Evolutionary conservation across 2,888 invertebrate species (phyloP), one percentile per base, ranked within the genome.

Genomic region (Heliconius charithonia): DNA sequence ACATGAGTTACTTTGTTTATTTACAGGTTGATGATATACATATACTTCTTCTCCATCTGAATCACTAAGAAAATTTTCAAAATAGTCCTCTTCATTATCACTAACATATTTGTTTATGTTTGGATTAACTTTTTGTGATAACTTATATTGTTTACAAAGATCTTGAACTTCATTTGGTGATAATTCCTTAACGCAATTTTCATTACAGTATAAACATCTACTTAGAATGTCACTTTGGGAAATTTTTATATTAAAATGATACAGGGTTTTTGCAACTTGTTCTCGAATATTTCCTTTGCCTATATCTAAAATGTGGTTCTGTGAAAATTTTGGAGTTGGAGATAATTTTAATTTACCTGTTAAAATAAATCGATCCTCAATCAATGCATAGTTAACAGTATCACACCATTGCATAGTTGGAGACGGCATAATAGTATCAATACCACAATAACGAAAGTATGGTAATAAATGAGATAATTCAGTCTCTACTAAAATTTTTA

Each of bases 151-250:
- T 75, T 78, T 84, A 85, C 91, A 92, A 67, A 93, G 83, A 78
- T 88, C 86, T 79, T 84, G 78, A 77, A 94, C 90, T 82, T 92
- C 91, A 80, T 87, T 85, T 72, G 84, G 76, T 81, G 84, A 83
- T 51, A 93, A 79, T 80, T 85, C 89, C 81, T 82, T 91, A 81
- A 94, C 84, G 79, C 89, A 86, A 80, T 84, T 88, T 65, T 87
- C 86, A 85, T 95, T 95, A 88, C 96, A 95, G 89, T 96, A 96
- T 90, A 96, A 96, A 90, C 98, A 98, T 84, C 97, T 95, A 85
- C 96, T 97, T 85, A 97, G 96, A 81, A 97, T 95, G 89, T 97
- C 96, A 81, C 94, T 94, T 86, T 96, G 94, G 51, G 94, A 95
- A 72, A 97, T 94, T 67, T 89, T 87, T 78, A 98, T 94, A 86